Evolutionary conservation across 1,140 invertebrate species (phyloP).

Genomic region (Macrobrachium nipponense): DNA sequence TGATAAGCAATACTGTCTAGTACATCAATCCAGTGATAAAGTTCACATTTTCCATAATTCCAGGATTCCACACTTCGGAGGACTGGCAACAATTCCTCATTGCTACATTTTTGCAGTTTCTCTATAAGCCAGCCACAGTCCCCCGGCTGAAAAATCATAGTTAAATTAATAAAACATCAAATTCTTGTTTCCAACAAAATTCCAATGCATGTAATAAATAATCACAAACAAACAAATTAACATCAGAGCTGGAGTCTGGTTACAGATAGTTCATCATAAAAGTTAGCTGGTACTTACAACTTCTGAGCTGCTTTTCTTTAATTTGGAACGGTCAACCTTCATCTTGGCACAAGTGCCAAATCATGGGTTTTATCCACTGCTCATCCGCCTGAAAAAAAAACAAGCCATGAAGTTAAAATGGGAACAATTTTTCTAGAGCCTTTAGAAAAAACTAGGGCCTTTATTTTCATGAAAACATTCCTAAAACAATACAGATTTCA

Average conservation of each 20-base stretch:
- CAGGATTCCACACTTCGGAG: conserved; percentile 83
- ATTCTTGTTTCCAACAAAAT: neutral
- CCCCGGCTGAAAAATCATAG: conserved; percentile 73
- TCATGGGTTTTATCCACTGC: conserved; percentile 35
- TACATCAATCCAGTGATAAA: conserved; percentile 91
- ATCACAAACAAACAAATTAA: too few relatives aligned
- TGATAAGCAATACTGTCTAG: conserved; percentile 78
- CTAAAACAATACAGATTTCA: too few relatives aligned
- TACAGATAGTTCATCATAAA: neutral
- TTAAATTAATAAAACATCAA: conserved; percentile 43
- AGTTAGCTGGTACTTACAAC: conserved; percentile 74
- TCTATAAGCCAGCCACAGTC: conserved; percentile 87
- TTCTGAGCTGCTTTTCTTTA: conserved; percentile 90
- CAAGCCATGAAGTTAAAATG: too few relatives aligned
- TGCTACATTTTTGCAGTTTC: conserved; percentile 78
- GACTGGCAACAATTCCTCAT: conserved; percentile 77
- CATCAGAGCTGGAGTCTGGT: too few relatives aligned
- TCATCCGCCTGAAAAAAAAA: conserved; percentile 17
- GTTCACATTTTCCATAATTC: conserved; percentile 92
- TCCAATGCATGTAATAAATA: too few relatives aligned
- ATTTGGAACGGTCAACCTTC: conserved; percentile 88
- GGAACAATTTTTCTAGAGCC: too few relatives aligned
- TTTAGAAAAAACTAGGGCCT: too few relatives aligned
- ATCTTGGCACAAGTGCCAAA: conserved; percentile 71
- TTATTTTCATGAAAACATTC: too few relatives aligned